A percentile compares a stretch with the other conserved stretches of the same genome.
Conservation (phyloP, 2,113 vertebrate genomes). For the Mixornis gularis region DNA sequence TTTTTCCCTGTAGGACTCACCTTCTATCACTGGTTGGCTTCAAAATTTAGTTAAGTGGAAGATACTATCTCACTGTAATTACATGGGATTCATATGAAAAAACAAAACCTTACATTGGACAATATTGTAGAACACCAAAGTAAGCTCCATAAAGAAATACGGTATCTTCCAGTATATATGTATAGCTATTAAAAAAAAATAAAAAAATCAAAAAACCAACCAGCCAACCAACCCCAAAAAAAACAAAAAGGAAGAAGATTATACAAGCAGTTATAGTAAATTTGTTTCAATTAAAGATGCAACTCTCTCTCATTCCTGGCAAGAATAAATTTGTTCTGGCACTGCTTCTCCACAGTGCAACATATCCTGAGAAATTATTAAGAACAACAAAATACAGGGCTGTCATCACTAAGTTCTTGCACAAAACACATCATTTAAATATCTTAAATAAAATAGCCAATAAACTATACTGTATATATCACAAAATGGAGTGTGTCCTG, state of each 20-base stretch:
- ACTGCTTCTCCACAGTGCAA: conserved; percentile 67
- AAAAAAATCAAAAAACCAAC: background rate
- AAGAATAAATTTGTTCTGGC: conserved; percentile 75
- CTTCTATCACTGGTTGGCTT: conserved; percentile 72
- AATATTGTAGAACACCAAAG: conserved; percentile 69
- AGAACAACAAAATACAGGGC: conserved; percentile 76
- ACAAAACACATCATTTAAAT: conserved; percentile 71
- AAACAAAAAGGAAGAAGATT: conserved; percentile 62
- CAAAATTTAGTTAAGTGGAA: conserved; percentile 71
- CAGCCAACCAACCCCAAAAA: background rate
- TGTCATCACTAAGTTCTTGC: conserved; percentile 74
- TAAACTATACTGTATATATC: conserved; percentile 63
- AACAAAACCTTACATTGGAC: conserved; percentile 71
- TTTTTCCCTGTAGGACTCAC: conserved; percentile 51
- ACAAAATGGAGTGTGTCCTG: conserved; percentile 61
- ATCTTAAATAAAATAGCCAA: conserved; percentile 67
- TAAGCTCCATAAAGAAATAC: conserved; percentile 66
- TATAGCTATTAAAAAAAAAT: background rate
- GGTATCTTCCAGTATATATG: conserved; percentile 63
- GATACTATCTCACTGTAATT: conserved; percentile 67
- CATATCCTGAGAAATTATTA: conserved; percentile 80
- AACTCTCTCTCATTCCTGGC: conserved; percentile 72
- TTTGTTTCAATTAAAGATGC: conserved; percentile 69
- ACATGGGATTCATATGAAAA: conserved; percentile 67
- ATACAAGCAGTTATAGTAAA: conserved; percentile 61